Evolutionary conservation across 2,888 invertebrate species (phyloP).

Genomic region (Spisula subtruncata): DNA sequence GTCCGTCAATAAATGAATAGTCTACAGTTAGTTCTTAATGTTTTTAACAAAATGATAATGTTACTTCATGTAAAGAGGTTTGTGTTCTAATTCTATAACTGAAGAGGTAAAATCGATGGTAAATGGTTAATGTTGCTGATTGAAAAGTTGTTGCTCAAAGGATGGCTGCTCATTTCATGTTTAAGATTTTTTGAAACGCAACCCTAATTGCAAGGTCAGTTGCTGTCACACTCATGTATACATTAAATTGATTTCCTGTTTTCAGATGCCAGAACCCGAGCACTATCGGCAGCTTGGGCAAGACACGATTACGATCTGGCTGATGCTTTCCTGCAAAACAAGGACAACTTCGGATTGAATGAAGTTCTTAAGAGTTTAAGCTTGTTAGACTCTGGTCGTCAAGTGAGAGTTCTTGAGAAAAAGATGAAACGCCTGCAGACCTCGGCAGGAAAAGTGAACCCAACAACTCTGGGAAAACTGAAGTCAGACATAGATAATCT

Average conservation of each 20-base stretch:
- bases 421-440: slow-evolving; percentile 82
- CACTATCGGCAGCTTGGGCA: slow-evolving; percentile 86
- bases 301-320: slow-evolving; percentile 84
- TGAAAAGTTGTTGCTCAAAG: too few species aligned
- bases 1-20: too few species aligned
- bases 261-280: slow-evolving; percentile 84
- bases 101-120: too few species aligned
- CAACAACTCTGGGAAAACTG: slow-evolving; percentile 83
- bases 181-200: too few species aligned
- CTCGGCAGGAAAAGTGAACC: slow-evolving; percentile 80
- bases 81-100: too few species aligned
- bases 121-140: too few species aligned
- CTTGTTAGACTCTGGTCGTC: slow-evolving; percentile 83
- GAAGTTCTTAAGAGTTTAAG: slow-evolving; percentile 85
- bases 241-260: neutral
- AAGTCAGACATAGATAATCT: slow-evolving; percentile 86
- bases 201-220: too few species aligned
- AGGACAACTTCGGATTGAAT: slow-evolving; percentile 77
- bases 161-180: too few species aligned
- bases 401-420: slow-evolving; percentile 84
- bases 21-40: too few species aligned
- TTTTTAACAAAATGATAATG: too few species aligned
- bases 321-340: slow-evolving; percentile 79
- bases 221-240: neutral
- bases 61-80: too few species aligned